Evolutionary conservation across 2,797 vertebrate species (phyloP).

Genomic region (Neostethus bicornis): DNA sequence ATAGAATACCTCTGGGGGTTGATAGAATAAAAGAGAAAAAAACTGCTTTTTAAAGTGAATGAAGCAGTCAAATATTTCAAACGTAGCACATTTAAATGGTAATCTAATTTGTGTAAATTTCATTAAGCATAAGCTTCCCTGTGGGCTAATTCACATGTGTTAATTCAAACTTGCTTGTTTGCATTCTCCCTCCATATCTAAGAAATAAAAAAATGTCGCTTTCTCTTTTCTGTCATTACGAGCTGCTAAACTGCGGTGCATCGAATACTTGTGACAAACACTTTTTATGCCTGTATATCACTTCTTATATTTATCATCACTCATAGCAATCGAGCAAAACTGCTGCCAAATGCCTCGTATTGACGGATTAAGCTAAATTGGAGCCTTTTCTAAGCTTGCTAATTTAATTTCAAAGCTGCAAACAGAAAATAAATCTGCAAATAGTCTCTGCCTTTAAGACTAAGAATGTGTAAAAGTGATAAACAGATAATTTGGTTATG

Average conservation of each 20-base stretch:
- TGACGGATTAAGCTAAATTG: background rate
- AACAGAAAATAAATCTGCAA: background rate
- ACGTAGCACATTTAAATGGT: background rate
- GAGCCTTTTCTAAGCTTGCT: background rate
- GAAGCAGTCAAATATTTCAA: background rate
- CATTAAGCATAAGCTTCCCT: background rate
- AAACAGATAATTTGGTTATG: background rate
- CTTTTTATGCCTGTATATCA: background rate
- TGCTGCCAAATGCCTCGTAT: conserved; percentile 1
- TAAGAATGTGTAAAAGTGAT: background rate
- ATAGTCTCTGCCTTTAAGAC: background rate
- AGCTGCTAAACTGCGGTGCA: background rate
- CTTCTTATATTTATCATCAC: background rate
- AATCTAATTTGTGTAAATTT: background rate
- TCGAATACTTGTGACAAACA: background rate
- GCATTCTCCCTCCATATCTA: background rate
- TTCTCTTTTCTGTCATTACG: background rate
- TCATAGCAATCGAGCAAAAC: conserved; percentile 5
- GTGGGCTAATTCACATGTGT: background rate
- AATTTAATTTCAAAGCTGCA: background rate
- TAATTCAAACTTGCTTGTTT: background rate
- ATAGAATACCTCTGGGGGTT: conserved; percentile 9
- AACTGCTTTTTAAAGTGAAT: background rate
- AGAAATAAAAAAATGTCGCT: background rate
- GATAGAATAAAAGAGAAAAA: background rate